Evolutionary conservation across 2,113 vertebrate genomes (phyloP), one percentile per base, ranked within the genome.

Genomic region (Ictalurus punctatus): DNA sequence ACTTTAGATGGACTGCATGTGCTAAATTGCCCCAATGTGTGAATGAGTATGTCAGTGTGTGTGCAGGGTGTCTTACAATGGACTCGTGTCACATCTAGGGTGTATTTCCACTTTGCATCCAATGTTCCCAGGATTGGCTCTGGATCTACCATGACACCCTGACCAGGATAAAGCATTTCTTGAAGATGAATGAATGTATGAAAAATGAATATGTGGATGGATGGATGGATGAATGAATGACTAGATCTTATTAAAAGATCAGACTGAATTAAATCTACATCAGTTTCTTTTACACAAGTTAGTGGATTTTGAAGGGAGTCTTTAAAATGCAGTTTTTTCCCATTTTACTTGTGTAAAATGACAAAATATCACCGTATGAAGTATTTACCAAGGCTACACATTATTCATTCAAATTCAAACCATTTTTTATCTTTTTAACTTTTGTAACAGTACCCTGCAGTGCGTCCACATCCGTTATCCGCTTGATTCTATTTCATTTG

Each of bases 401-500:
- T 37, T 34, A 59, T 14, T 83, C 5, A 25, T 83, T 83, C 21
- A 61, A 83, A 40, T 59, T 23, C 81, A 61, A 1, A 37, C 10
- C 3, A 4, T 61, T 25, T n/a, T 82, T 82, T 4, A 61, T 37
- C 14, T 27, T 56, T n/a, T 56, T 6, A 80, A 59, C 30, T 58
- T 81, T 23, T 83, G 34, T 8, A 76, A 44, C 6, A 61, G 23
- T 23, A 30, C 7, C 63, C 67, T 74, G n/a, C 13, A 48, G 59
- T 73, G 37, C 16, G 14, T 69, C 67, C n/a, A 25, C 34, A 87
- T 87, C 65, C 58, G 84, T 74, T 89, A 89, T 78, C 63, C 7
- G 1, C 40, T 30, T 6, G 3, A 23, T 54, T 71, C 40, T 54
- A 54, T 54, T 71, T 54, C n/a, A 34, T 71, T 34, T 48, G 25